These are phyloP conservation scores for Rousettus madagascariensis DNA, from an alignment of 2,797 vertebrate genomes.

Conservation along the genomic window DNA sequence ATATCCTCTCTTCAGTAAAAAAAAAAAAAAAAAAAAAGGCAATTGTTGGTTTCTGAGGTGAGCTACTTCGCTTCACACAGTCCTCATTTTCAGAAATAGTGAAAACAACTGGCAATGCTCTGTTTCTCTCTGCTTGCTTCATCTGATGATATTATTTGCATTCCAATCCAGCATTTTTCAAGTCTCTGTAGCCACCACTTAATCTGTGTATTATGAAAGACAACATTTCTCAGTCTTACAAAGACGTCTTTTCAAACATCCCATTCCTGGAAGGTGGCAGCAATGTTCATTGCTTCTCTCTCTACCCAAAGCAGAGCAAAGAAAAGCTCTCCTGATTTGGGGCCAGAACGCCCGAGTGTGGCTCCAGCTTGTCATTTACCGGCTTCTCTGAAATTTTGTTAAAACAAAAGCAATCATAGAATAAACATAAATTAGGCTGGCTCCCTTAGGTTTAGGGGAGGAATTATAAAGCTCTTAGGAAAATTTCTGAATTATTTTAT, in stretches of 20 bases:
- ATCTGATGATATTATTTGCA: not conserved
- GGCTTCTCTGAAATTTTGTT: not conserved
- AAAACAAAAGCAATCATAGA: not conserved
- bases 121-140: not conserved
- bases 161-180: not conserved
- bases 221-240: not conserved
- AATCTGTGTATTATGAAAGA: not conserved
- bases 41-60: not conserved
- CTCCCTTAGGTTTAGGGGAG: not conserved
- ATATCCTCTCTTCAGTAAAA: not conserved
- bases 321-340: not conserved
- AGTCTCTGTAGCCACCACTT: not conserved
- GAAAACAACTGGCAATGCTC: not conserved
- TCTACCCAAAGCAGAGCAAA: not conserved
- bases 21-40: not conserved
- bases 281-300: not conserved
- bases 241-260: not conserved
- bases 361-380: not conserved
- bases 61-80: not conserved
- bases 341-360: not conserved
- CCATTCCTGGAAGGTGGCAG: not conserved
- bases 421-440: not conserved
- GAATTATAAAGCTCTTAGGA: not conserved
- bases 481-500: not conserved
- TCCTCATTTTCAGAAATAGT: not conserved